Conservation (phyloP, 2,797 vertebrate species). For the Schizopygopsis malacanthus region DNA sequence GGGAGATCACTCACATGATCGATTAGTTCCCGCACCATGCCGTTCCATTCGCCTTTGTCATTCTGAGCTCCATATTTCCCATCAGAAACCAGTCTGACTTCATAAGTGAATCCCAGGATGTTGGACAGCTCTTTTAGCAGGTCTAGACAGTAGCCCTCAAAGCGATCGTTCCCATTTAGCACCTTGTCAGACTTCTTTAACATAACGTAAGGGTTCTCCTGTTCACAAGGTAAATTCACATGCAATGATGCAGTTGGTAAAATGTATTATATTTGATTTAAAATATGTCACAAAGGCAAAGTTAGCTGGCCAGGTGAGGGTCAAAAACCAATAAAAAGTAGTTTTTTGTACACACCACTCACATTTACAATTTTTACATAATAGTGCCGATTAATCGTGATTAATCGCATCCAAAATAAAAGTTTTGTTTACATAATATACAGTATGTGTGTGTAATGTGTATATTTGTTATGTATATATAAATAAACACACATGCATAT, state of each 20-base stretch:
- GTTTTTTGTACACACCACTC: too few species aligned
- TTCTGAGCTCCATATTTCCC: conserved; percentile 98
- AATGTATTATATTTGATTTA: neutral
- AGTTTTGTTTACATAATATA: too few species aligned
- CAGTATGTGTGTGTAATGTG: too few species aligned
- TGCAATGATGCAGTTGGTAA: neutral
- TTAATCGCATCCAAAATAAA: too few species aligned
- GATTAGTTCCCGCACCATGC: conserved; percentile 97
- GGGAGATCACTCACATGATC: conserved; percentile 88
- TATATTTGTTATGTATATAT: too few species aligned
- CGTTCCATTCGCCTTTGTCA: conserved; percentile 98
- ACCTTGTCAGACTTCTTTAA: conserved; percentile 95
- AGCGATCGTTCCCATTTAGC: conserved; percentile 93
- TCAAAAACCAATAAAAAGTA: neutral
- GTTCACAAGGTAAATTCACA: conserved; percentile 44
- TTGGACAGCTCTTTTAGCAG: conserved; percentile 94
- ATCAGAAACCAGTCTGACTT: conserved; percentile 93
- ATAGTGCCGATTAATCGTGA: too few species aligned
- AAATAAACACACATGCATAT: too few species aligned
- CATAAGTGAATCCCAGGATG: conserved; percentile 95
- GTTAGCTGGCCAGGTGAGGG: neutral
- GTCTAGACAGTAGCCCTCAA: conserved; percentile 97
- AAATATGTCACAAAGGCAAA: neutral
- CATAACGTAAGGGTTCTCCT: conserved; percentile 99
- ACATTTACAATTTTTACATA: too few species aligned